Evolutionary conservation across 35 echinoderm and acorn worm genomes (phyloP), one percentile per base, ranked within the genome.

Genomic region (Amphiura filiformis): DNA sequence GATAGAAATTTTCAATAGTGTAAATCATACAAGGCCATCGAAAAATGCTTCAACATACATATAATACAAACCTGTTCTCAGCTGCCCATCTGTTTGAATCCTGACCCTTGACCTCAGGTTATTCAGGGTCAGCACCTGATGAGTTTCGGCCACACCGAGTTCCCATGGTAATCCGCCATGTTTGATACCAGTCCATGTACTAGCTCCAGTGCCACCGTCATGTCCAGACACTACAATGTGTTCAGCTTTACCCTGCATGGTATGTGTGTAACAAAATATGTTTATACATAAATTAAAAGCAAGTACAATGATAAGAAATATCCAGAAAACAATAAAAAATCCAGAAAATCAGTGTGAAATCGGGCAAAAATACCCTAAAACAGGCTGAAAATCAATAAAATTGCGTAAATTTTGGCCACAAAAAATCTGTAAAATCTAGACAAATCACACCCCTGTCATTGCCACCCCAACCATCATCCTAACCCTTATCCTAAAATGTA

Each of bases 161-260:
- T 99, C 96, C 96, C 96, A 99, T 65, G 96, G 96, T 77, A 99
- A 86, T 78, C 96, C 96, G 77, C 90, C 93, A 86, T 99, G 96
- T 87, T 99, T 99, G 81, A 99, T 99, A 5, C 96, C 96, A 26
- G 96, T 99, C 96, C 96, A 99, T 37, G 92, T 99, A 64, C 96
- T 94, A 3, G 96, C 96, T 44, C 96, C 96, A 31, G 96, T 98
- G 17, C 96, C 96, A 4, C 96, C 96, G 86, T 99, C 96, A 78
- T 99, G 96, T 34, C 96, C 96, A 26, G 96, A 99, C 39, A 99
- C 92, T 1, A 84, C 88, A 34, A 99, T 99, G 80, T 99, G 96
- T 75, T 99, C 96, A 57, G 96, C 96, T 88, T 94, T 92, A 42
- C 96, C 93, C 96, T 99, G 47, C 17, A 23, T n/a, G n/a, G n/a